Conservation (phyloP, 2,113 vertebrate species). For the Malurus alboscapulatus region DNA sequence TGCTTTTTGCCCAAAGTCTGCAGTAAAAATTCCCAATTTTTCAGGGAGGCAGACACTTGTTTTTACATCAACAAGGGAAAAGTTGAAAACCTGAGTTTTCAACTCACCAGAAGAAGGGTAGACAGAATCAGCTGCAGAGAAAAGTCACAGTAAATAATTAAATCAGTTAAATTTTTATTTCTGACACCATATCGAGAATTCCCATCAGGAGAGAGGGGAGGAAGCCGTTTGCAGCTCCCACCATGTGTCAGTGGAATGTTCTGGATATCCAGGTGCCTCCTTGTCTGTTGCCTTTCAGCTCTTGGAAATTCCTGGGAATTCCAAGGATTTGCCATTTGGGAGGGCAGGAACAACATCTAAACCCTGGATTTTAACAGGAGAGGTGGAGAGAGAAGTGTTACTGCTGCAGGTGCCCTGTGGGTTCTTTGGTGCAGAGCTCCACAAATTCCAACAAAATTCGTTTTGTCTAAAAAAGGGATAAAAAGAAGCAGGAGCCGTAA, state of each 20-base stretch:
- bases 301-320: background rate
- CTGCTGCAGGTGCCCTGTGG: background rate
- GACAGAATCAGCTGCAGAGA: background rate
- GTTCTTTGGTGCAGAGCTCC: background rate
- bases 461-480: background rate
- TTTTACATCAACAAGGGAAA: slow-evolving; percentile 3
- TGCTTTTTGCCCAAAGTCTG: slow-evolving; percentile 44
- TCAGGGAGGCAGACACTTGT: slow-evolving; percentile 43
- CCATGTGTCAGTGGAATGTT: background rate
- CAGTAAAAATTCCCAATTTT: slow-evolving; percentile 53
- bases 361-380: background rate
- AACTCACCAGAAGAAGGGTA: background rate
- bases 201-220: background rate
- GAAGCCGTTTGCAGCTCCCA: background rate
- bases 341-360: background rate
- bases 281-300: background rate
- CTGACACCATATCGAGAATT: background rate
- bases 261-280: background rate
- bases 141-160: background rate
- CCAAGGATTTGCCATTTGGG: background rate
- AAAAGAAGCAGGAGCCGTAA: background rate
- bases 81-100: background rate
- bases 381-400: background rate
- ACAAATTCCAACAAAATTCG: background rate
- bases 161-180: background rate